These are phyloP conservation scores for Chloebia gouldiae DNA, from an alignment of 2,113 vertebrate species.

Conservation along the genomic window DNA sequence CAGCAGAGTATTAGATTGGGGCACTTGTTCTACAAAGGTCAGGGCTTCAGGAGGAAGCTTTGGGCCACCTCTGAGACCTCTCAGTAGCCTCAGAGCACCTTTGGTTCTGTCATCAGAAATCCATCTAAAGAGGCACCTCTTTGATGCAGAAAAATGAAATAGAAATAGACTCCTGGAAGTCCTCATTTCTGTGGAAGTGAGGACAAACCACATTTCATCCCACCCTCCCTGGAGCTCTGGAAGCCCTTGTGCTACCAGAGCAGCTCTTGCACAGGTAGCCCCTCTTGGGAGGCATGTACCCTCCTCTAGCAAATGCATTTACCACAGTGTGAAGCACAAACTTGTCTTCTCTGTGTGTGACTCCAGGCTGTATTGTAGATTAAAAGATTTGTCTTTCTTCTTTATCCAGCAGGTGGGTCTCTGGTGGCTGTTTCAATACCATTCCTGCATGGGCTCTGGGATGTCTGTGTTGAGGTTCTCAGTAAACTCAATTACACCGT, in stretches of 20 bases:
- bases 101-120: neutral
- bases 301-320: neutral
- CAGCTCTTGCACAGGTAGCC: neutral
- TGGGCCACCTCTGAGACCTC: neutral
- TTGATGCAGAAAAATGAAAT: neutral
- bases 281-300: neutral
- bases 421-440: constrained; percentile 44
- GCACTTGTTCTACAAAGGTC: neutral
- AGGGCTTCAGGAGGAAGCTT: neutral
- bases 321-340: neutral
- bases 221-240: neutral
- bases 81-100: neutral
- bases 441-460: constrained; percentile 38
- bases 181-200: neutral
- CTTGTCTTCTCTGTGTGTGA: neutral
- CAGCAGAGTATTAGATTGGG: neutral
- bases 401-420: constrained; percentile 48
- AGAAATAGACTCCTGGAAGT: neutral
- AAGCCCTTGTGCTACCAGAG: neutral
- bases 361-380: neutral
- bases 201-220: neutral
- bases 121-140: neutral
- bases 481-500: constrained; percentile 55
- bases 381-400: constrained; percentile 58
- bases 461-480: constrained; percentile 28